These are phyloP conservation scores for Castor canadensis DNA, from an alignment of 2,113 vertebrate genomes.

Conservation along the genomic window DNA sequence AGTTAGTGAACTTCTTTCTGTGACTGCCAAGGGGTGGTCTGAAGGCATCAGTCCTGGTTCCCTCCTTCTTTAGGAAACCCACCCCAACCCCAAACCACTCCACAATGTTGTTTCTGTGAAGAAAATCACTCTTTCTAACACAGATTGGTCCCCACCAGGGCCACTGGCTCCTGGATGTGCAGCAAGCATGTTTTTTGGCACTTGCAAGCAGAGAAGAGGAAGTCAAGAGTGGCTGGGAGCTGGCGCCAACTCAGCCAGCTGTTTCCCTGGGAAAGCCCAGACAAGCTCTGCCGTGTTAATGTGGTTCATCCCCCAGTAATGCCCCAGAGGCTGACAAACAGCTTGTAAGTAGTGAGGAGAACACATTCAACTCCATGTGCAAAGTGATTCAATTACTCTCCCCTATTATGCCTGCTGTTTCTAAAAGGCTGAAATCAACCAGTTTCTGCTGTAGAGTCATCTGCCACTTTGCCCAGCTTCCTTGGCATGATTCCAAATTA, in stretches of 20 bases:
- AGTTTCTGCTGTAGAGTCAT: slow-evolving; percentile 21
- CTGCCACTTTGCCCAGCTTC: not conserved
- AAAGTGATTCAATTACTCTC: slow-evolving; percentile 70
- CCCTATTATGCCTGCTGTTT: slow-evolving; percentile 36
- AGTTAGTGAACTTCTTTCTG: not conserved
- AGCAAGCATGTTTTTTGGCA: not conserved
- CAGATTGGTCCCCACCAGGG: not conserved
- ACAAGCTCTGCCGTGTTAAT: slow-evolving; percentile 57
- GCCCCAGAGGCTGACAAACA: slow-evolving; percentile 73
- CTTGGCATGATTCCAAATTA: slow-evolving; percentile 50
- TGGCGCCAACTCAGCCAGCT: slow-evolving; percentile 70
- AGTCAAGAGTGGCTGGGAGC: slow-evolving; percentile 51
- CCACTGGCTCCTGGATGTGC: not conserved
- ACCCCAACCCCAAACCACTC: not conserved
- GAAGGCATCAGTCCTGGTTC: accelerated
- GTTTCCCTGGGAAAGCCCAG: slow-evolving; percentile 72
- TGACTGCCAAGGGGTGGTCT: not conserved
- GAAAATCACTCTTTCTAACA: not conserved
- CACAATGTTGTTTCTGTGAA: not conserved
- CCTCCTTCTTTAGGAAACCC: not conserved
- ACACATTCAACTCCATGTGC: slow-evolving; percentile 62
- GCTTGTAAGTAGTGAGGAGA: slow-evolving; percentile 70
- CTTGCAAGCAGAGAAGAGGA: not conserved
- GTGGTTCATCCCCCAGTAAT: slow-evolving; percentile 70
- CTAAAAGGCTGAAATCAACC: slow-evolving; percentile 43